Evolutionary conservation across 2,888 invertebrate species (phyloP).

Genomic region (Atherix ibis): DNA sequence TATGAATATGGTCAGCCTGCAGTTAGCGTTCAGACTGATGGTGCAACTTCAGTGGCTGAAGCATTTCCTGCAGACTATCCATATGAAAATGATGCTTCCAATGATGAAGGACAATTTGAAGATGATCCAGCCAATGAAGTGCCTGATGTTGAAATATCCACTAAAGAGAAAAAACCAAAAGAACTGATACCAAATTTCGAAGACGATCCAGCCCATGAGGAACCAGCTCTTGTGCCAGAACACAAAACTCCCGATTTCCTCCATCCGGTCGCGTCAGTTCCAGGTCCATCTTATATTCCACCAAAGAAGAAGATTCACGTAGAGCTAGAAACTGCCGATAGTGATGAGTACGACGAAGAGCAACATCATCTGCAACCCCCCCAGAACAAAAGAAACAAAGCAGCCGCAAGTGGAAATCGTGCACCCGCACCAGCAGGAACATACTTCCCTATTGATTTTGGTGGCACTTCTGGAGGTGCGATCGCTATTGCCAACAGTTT

Average conservation of each 20-base stretch:
- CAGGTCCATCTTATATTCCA: slow-evolving; percentile 6
- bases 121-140: slow-evolving; percentile 2
- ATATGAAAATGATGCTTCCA: neutral
- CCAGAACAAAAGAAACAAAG: slow-evolving; percentile 2
- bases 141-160: neutral
- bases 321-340: slow-evolving; percentile 10
- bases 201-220: slow-evolving; percentile 1
- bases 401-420: neutral
- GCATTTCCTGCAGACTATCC: slow-evolving; percentile 20
- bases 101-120: slow-evolving; percentile 6
- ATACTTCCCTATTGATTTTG: slow-evolving; percentile 31
- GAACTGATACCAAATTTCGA: slow-evolving; percentile 2
- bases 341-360: slow-evolving; percentile 12
- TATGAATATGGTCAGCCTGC: no score
- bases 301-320: slow-evolving; percentile 12
- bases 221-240: neutral
- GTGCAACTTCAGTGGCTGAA: slow-evolving; percentile 25
- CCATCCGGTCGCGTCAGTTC: slow-evolving; percentile 5
- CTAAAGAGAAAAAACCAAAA: slow-evolving; percentile 5
- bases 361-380: neutral
- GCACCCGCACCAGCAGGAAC: slow-evolving; percentile 22
- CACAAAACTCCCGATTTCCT: no score
- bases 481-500: slow-evolving; percentile 33
- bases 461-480: slow-evolving; percentile 27
- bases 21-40: no score